Conservation (phyloP, 1,140 invertebrate species). For the Papilio glaucus region DNA sequence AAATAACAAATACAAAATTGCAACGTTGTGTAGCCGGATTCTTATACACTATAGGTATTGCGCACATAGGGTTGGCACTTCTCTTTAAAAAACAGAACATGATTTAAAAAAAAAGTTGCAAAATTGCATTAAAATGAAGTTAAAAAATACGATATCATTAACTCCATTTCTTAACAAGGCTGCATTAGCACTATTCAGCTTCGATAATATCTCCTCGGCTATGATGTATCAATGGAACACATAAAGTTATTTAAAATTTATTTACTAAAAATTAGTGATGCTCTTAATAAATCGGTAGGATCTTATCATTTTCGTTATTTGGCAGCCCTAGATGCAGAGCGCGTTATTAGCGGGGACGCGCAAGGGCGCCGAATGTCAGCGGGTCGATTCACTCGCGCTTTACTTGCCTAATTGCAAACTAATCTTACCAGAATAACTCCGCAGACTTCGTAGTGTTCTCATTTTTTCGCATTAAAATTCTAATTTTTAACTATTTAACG, state of each 20-base stretch:
- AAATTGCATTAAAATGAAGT: not conserved
- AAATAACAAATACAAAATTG: not conserved
- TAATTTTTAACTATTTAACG: no score
- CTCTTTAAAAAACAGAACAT: no score
- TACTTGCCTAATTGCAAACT: slow-evolving; percentile 68
- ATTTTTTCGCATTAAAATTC: not conserved
- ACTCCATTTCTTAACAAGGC: no score
- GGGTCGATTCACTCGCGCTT: slow-evolving; percentile 66
- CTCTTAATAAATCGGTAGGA: not conserved
- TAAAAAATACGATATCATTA: no score
- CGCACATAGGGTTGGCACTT: not conserved
- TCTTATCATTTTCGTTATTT: not conserved
- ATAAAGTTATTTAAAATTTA: not conserved
- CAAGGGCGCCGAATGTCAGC: slow-evolving; percentile 74
- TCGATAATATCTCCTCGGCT: no score
- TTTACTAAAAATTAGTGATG: not conserved
- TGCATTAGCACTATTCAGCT: no score
- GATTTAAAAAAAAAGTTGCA: not conserved
- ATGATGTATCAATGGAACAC: no score
- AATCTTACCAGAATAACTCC: slow-evolving; percentile 52
- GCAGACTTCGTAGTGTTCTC: not conserved
- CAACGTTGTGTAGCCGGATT: slow-evolving; percentile 1
- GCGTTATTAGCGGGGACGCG: slow-evolving; percentile 50
- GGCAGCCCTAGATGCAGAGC: slow-evolving; percentile 17
- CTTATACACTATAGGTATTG: not conserved